Base-by-base conservation (phyloP, 2,888 invertebrate genomes). In the Acronicta aceris region DNA sequence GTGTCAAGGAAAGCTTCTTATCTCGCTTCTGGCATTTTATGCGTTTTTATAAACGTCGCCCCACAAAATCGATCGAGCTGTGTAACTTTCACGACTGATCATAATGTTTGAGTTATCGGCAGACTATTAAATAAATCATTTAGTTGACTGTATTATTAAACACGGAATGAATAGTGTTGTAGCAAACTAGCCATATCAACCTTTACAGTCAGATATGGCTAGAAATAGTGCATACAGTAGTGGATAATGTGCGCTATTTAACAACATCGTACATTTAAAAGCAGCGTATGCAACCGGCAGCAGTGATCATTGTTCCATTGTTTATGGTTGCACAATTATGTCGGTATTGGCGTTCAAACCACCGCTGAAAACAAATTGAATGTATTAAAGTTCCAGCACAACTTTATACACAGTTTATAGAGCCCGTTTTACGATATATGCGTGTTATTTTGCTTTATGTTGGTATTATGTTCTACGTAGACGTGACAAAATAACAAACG, bases 351-450 rank as follows among this genome's bases (percentile, higher is more conserved):
- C 72, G 68, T 68, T 68, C 72, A 76, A 78, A 65, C 76, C 75
- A 72, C 72, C 79, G 80, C 81, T 86, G 84, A 83, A 88, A 89
- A 89, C 87, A 89, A 91, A 91, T 91, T 91, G 87, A 90, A 91
- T 91, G 87, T 86, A 87, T 87, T 84, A 86, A 87, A 83, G 78
- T 77, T 75, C 66, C 69, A 62, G 77, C 76, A 83, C 80, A 81
- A 85, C 79, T 87, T 86, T 85, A 85, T 87, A 81, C 79, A 74
- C 79, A 73, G 81, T 86, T 84, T 86, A 86, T 85, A 84, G 74
- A 61, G 56, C 76, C 76, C 72, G 79, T 67, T 91, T 90, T 91
- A 91, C 81, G 89, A 86, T 84, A 81, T 75, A 85, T 85, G 88
- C 86, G 88, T 89, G 87, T 81, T 89, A 81, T 87, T 87, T 88